Percentiles rank a stretch among this genome's conserved stretches.
These are phyloP conservation scores for Petrolisthes cinctipes DNA, from an alignment of 2,888 invertebrate species.

Conservation along the genomic window DNA sequence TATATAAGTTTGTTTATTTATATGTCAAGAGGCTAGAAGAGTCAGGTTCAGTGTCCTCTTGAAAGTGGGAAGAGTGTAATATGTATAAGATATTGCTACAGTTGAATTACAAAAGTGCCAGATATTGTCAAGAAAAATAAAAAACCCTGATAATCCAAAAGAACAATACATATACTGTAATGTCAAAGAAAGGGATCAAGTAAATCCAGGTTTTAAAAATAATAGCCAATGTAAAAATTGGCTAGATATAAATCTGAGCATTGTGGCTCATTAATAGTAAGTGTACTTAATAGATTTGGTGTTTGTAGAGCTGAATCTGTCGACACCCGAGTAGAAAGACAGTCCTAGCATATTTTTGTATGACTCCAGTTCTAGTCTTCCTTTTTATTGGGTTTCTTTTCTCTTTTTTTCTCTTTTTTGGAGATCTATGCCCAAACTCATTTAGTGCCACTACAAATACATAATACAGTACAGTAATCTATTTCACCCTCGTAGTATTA, in stretches of 20 bases:
- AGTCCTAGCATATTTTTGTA: constrained; percentile 60
- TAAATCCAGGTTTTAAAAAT: background rate
- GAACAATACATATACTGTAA: too few relatives aligned
- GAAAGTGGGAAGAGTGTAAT: background rate
- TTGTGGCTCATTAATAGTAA: constrained; percentile 52
- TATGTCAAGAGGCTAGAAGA: background rate
- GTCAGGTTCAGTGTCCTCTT: background rate
- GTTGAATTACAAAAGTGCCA: background rate
- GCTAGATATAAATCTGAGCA: constrained; percentile 39
- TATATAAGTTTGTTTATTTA: constrained; percentile 28
- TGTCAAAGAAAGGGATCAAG: background rate
- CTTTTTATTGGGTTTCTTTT: constrained; percentile 31
- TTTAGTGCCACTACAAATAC: too few relatives aligned
- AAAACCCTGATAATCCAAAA: too few relatives aligned
- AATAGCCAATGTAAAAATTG: constrained; percentile 2
- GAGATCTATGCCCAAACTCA: too few relatives aligned
- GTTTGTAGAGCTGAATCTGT: constrained; percentile 50
- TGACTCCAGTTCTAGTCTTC: constrained; percentile 61
- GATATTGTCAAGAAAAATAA: background rate
- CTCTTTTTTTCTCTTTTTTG: too few relatives aligned
- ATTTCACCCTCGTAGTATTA: constrained; percentile 5
- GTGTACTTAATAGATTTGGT: constrained; percentile 62
- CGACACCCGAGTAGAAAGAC: constrained; percentile 45
- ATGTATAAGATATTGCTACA: background rate
- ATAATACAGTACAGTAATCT: background rate